These are phyloP conservation scores for Rotaria sp. DNA, from an alignment of 2,888 invertebrate genomes.

Conservation along the genomic window DNA sequence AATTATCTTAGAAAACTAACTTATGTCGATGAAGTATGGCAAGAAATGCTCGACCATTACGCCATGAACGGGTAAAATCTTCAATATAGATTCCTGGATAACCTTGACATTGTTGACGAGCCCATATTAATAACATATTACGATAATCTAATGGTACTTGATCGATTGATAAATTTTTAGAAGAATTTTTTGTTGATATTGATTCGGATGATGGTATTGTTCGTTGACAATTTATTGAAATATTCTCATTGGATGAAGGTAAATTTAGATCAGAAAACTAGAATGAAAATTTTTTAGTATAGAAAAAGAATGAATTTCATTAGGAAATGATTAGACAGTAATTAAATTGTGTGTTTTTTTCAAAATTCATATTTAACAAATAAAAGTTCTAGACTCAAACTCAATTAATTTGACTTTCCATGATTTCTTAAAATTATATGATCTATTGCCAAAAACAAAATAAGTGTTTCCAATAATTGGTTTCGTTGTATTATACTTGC, in stretches of 20 bases:
- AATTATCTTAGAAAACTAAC: constrained; percentile 57
- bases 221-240: not conserved
- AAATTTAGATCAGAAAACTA: constrained; percentile 32
- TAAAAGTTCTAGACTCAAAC: too few relatives aligned
- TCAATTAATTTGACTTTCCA: too few relatives aligned
- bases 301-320: too few relatives aligned
- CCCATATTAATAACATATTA: constrained; percentile 93
- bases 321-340: too few relatives aligned
- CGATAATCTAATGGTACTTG: constrained; percentile 54
- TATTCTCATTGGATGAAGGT: not conserved
- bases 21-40: constrained; percentile 95
- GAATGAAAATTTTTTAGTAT: not conserved
- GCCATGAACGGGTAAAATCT: constrained; percentile 94
- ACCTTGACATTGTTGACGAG: constrained; percentile 85
- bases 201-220: not conserved
- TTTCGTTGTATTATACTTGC: too few relatives aligned
- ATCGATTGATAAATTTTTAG: constrained; percentile 72
- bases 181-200: constrained; percentile 56
- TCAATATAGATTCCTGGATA: constrained; percentile 90
- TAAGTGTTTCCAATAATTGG: too few relatives aligned
- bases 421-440: too few relatives aligned
- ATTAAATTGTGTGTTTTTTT: too few relatives aligned
- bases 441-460: too few relatives aligned
- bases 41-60: constrained; percentile 94
- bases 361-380: too few relatives aligned